Evolutionary conservation across 2,888 invertebrate species (phyloP), one percentile per base, ranked within the genome.

Genomic region (Drosophila stalkeri): DNA sequence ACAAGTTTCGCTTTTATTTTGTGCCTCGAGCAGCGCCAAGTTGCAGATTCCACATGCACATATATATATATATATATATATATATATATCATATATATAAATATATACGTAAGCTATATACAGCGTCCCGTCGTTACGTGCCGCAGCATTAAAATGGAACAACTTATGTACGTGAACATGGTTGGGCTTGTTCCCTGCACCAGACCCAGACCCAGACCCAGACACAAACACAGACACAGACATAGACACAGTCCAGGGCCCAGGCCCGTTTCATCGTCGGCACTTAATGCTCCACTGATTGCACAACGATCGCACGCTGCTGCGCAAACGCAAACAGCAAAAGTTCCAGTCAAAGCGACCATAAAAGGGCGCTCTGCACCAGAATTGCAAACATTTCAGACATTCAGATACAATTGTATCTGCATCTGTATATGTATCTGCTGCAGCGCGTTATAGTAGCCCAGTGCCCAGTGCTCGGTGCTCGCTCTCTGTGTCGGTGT

Each of bases 241-340:
- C 49, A 16, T 33, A 44, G 62, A 33, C 20, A 18, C 44, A 27
- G 23, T 27, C 41, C 51, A 57, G 43, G 57, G 57, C 41, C 49
- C 57, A 54, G 72, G 62, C 52, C 59, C 55, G 64, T 60, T 27
- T 55, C 57, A 37, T 64, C 72, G 60, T 65, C 61, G 81, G 81
- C 79, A 86, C 88, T 90, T 83, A 90, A 91, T 91, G 91, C 91
- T 89, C 89, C 91, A 91, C 77, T 91, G 91, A 91, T 92, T 91
- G 91, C 91, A 92, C 92, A 91, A 91, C 89, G 89, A 86, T 86
- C 83, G 78, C 55, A 62, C 68, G 66, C 64, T 69, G 70, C 64
- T 77, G 70, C 72, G 69, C 68, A 79, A 81, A 74, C 77, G 79
- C 77, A 73, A 77, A 76, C 72, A 63, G 77, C 70, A 14, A 8